Evolutionary conservation across 1,140 invertebrate species (phyloP), one percentile per base, ranked within the genome.

Genomic region (Ganaspis sp.): DNA sequence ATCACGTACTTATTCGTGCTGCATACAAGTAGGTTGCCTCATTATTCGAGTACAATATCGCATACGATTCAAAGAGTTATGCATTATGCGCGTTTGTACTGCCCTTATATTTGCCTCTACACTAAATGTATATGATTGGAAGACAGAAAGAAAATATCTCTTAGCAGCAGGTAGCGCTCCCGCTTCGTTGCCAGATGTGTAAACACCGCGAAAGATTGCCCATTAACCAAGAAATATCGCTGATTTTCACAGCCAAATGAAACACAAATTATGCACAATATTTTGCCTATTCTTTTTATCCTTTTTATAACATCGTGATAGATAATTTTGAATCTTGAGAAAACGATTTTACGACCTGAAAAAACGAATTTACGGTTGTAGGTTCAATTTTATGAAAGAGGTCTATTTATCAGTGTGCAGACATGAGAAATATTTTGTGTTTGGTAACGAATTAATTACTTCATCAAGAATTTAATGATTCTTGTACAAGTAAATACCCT

Each of bases 1-100:
- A 64, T 64, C 58, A 64, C 58, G 58, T 64, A 64, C 58, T 64
- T 64, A 29, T 64, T 64, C 58, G 5, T 64, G n/a, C 11, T 64
- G 29, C 23, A 64, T 64, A 34, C 58, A 64, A 64, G 58, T 26
- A 29, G 29, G 58, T 64, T 64, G 26, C 58, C 58, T 64, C 58
- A 64, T 64, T 64, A 64, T 64, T 26, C 58, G 26, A 26, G 29
- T 64, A 64, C 21, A 64, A 29, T 64, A 64, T 64, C 12, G 58
- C 26, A 64, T 64, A 26, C 23, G 58, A 64, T 58, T 23, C 23
- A 29, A 34, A 26, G 58, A 64, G 26, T 64, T 64, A 64, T 34
- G 58, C 26, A 29, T 64, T 64, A 64, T 64, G 15, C 45, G 8
- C 45, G 45, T 49, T 49, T 49, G 45, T 49, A 49, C 45, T 49